Percentiles rank a stretch among this genome's conserved stretches.
phyloP scores from a whole-genome alignment of 1,140 invertebrate genomes.

The Andricus grossulariae region DNA sequence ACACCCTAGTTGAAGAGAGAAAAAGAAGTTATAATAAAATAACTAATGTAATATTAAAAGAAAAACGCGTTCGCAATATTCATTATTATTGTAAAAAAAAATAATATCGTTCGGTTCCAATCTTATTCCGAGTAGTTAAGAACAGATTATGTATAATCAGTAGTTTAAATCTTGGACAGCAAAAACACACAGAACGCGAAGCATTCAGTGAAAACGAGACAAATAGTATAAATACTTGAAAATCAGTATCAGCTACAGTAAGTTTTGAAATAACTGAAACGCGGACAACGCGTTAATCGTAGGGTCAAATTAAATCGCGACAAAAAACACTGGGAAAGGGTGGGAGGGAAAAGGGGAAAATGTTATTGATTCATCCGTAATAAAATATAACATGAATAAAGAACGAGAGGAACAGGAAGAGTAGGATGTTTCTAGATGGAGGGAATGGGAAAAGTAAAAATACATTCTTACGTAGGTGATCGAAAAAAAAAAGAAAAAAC shows the following conservation, averaged over 20 bases:
- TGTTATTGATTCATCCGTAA: slow-evolving; percentile 57
- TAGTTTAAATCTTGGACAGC: slow-evolving; percentile 59
- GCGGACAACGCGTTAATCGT: slow-evolving; percentile 8
- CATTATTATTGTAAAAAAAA: slow-evolving; percentile 58
- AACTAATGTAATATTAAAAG: slow-evolving; percentile 58
- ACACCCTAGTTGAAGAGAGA: slow-evolving; percentile 55
- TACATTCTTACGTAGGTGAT: slow-evolving; percentile 68
- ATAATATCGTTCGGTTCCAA: slow-evolving; percentile 60
- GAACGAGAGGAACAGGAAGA: slow-evolving; percentile 53
- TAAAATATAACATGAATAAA: slow-evolving; percentile 49
- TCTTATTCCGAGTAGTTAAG: slow-evolving; percentile 63
- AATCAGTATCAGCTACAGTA: slow-evolving; percentile 63
- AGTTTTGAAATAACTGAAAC: slow-evolving; percentile 56
- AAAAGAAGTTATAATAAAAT: slow-evolving; percentile 50
- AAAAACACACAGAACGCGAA: slow-evolving; percentile 20
- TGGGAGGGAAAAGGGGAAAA: slow-evolving; percentile 47
- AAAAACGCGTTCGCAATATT: slow-evolving; percentile 63
- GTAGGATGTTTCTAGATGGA: slow-evolving; percentile 47
- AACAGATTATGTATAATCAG: slow-evolving; percentile 63
- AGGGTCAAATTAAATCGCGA: slow-evolving; percentile 38
- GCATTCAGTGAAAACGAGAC: background rate
- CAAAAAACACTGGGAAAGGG: slow-evolving; percentile 43
- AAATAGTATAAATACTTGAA: slow-evolving; percentile 59
- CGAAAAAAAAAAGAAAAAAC: slow-evolving; percentile 59
- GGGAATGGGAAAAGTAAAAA: slow-evolving; percentile 49